A percentile compares a stretch with the other conserved stretches of the same genome.
Evolutionary conservation across 2,888 invertebrate species (phyloP).

Genomic region (Lasius platythorax): DNA sequence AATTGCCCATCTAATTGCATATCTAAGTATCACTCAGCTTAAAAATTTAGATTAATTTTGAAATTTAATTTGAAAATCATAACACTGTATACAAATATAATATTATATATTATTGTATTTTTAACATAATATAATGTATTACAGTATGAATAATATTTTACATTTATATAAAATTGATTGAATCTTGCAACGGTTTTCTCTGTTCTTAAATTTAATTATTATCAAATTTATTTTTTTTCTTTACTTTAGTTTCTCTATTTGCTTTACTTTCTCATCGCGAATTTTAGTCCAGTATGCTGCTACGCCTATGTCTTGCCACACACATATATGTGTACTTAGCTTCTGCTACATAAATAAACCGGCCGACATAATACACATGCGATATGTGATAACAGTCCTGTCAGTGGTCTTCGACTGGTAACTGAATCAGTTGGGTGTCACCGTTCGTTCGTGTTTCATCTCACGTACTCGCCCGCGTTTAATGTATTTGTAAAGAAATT

Average conservation of each 20-base stretch:
- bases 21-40: neutral
- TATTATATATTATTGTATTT: neutral
- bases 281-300: neutral
- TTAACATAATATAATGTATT: neutral
- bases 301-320: slow-evolving; percentile 51
- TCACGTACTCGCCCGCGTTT: neutral
- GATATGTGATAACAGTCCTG: slow-evolving; percentile 75
- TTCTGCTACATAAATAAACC: slow-evolving; percentile 62
- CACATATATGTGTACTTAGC: slow-evolving; percentile 57
- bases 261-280: neutral
- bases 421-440: slow-evolving; percentile 80
- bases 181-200: neutral
- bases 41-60: neutral
- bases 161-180: neutral
- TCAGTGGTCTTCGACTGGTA: slow-evolving; percentile 79
- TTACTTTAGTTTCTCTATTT: neutral
- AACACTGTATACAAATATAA: neutral
- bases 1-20: too few relatives aligned
- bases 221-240: neutral
- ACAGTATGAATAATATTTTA: neutral
- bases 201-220: neutral
- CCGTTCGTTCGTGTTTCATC: slow-evolving; percentile 69
- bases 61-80: neutral
- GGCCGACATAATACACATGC: slow-evolving; percentile 60
- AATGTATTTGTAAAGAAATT: neutral